phyloP scores from a whole-genome alignment of 1,140 invertebrate genomes.

The Drosophila tristis region DNA sequence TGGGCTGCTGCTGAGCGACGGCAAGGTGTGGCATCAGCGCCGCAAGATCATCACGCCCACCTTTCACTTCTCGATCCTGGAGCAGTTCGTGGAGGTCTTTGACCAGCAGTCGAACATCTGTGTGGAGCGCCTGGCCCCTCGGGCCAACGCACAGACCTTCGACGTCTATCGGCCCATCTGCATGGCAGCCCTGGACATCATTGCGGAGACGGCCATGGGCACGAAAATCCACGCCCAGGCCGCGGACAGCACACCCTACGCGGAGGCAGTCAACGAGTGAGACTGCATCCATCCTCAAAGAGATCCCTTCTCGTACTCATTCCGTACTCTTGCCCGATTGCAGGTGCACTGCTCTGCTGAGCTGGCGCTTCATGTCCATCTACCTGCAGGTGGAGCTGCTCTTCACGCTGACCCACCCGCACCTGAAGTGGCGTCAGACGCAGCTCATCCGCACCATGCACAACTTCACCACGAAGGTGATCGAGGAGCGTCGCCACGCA shows the following conservation, averaged over 20 bases:
- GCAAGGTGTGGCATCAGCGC: constrained; percentile 63
- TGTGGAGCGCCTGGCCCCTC: constrained; percentile 86
- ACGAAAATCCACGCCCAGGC: constrained; percentile 89
- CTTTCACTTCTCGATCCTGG: constrained; percentile 92
- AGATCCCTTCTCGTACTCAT: background rate
- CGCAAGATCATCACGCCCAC: constrained; percentile 88
- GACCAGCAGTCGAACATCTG: constrained; percentile 89
- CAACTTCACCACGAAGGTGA: constrained; percentile 87
- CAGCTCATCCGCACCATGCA: constrained; percentile 88
- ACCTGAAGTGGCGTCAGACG: constrained; percentile 85
- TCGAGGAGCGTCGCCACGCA: constrained; percentile 75
- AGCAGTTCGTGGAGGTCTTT: constrained; percentile 91
- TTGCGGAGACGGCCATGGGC: constrained; percentile 93
- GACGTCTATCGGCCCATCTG: constrained; percentile 61
- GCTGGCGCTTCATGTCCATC: constrained; percentile 63
- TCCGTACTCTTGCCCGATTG: too few species aligned
- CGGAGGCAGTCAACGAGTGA: constrained; percentile 88
- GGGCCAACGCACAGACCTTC: constrained; percentile 85
- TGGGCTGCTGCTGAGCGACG: constrained; percentile 87
- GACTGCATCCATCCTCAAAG: constrained; percentile 11
- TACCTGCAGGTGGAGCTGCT: constrained; percentile 62
- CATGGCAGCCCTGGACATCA: constrained; percentile 79
- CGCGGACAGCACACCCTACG: constrained; percentile 89
- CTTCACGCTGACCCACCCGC: constrained; percentile 65
- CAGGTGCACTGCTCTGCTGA: constrained; percentile 65